Evolutionary conservation across 2,888 invertebrate species (phyloP).

Genomic region (Neria commutata): DNA sequence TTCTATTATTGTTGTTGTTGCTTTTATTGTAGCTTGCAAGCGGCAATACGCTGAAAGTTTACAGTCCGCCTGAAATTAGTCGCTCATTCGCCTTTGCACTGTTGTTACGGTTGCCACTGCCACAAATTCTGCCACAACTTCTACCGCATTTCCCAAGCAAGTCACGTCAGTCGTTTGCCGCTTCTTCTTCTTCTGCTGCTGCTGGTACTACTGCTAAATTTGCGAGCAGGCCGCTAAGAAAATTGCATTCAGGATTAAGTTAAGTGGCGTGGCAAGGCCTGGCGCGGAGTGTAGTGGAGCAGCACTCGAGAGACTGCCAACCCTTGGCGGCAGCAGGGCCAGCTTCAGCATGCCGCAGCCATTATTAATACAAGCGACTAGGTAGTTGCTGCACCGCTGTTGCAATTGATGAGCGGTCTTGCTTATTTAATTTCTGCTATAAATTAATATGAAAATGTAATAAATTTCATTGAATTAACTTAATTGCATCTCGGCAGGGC

Average conservation of each 20-base stretch:
- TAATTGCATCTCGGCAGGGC: neutral
- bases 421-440: conserved; percentile 50
- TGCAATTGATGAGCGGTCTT: conserved; percentile 5
- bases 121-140: no score
- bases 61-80: neutral
- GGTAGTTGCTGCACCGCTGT: conserved; percentile 1
- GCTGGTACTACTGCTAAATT: neutral
- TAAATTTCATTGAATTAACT: conserved; percentile 5
- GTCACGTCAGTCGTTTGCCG: conserved; percentile 3
- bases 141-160: no score
- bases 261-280: no score
- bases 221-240: conserved; percentile 25
- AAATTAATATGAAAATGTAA: conserved; percentile 43
- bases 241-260: conserved; percentile 40
- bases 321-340: no score
- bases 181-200: conserved; percentile 1
- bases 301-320: no score
- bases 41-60: neutral
- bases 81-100: neutral
- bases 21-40: no score
- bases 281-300: neutral
- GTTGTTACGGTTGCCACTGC: no score
- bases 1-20: neutral
- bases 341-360: neutral
- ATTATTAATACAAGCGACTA: neutral